Conservation (phyloP, 2,888 invertebrate genomes). For the Alcis repandata region DNA sequence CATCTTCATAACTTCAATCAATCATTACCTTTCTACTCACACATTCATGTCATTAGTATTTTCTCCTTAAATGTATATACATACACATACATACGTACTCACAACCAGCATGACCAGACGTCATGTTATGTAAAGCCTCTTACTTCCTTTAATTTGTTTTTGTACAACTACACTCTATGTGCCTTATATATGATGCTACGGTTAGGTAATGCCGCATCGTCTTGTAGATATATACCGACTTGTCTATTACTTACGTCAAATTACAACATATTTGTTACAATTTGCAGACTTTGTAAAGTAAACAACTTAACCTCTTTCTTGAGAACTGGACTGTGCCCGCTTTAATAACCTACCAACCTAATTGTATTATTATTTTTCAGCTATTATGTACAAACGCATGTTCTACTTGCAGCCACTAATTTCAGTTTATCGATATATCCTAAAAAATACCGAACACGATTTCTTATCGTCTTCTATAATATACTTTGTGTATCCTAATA, state of each 20-base stretch:
- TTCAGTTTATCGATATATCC: too few species aligned
- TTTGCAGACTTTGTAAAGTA: neutral
- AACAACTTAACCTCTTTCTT: neutral
- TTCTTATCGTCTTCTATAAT: neutral
- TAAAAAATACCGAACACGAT: neutral
- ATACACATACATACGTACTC: neutral
- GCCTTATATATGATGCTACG: neutral
- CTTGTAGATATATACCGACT: too few species aligned
- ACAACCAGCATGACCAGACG: constrained; percentile 20
- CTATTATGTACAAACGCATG: constrained; percentile 6
- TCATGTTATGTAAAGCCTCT: constrained; percentile 34
- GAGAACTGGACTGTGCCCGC: neutral
- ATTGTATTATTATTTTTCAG: neutral
- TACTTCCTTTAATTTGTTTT: constrained; percentile 37
- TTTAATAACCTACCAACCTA: neutral
- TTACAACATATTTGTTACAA: neutral
- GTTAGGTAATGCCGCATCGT: constrained; percentile 1
- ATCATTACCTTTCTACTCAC: neutral
- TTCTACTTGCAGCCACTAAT: neutral
- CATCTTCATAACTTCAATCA: neutral
- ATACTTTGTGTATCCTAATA: too few species aligned
- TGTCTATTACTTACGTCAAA: neutral
- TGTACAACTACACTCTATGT: constrained; percentile 11
- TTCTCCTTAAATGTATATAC: neutral
- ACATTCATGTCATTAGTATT: neutral